Evolutionary conservation across 2,113 vertebrate species (phyloP).

Genomic region (Notiomystis cincta): DNA sequence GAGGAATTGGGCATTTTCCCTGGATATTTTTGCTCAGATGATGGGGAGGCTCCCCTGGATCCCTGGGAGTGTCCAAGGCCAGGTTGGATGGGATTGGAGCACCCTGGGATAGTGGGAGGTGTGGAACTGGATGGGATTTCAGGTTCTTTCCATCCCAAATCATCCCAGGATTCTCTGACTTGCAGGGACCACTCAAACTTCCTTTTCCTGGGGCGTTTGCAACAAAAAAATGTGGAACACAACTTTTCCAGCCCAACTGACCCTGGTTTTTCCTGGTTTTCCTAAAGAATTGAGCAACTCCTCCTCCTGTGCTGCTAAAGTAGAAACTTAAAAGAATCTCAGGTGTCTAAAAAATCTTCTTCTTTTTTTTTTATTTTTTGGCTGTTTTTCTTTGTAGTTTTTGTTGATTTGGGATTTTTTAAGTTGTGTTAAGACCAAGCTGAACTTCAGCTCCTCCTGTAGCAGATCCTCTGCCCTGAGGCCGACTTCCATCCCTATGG

Average conservation of each 20-base stretch:
- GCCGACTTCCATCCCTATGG: accelerated
- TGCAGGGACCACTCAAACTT: too few species aligned
- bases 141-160: background rate
- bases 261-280: background rate
- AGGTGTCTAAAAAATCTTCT: accelerated
- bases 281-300: background rate
- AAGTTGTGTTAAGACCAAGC: background rate
- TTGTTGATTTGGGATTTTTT: background rate
- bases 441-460: background rate
- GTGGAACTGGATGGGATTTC: background rate
- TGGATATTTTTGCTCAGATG: background rate
- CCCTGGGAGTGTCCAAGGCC: background rate
- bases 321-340: background rate
- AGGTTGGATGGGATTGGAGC: background rate
- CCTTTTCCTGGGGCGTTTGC: background rate
- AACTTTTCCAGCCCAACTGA: background rate
- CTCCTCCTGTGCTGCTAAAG: background rate
- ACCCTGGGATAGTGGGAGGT: accelerated
- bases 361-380: background rate
- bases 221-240: accelerated
- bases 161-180: background rate
- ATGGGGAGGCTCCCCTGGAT: background rate
- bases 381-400: background rate
- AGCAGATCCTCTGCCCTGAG: background rate
- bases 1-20: background rate